Base-by-base conservation (phyloP, 2,113 vertebrate species). In the Scatophagus argus region DNA sequence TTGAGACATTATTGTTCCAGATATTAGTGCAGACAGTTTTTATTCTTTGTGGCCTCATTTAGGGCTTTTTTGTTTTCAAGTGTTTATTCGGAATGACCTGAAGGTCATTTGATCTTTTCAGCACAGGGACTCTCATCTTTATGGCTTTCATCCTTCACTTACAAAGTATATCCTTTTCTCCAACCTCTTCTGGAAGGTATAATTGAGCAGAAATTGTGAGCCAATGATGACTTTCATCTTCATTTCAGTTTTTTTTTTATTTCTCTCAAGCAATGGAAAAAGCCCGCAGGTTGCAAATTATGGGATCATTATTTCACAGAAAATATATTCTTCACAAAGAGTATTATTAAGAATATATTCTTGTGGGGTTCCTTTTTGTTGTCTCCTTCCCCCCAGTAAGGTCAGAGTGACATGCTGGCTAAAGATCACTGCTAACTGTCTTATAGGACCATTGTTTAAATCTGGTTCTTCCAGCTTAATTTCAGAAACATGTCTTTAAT, bases 131-230 rank as follows among this genome's bases (percentile, higher is more conserved):
- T 27, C 25, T 0, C 21, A 13, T 41, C 8, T 27, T 21, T 31
- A 21, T 34, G 17, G 38, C 38, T 29, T 38, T 39, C 13, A 25
- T 43, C 17, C 41, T 8, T 56, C 16, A 19, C 34, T 67, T 73
- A 27, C 12, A 62, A 25, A 59, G 12, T 29, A 3, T 52, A 52
- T 31, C 25, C 21, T 63, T 49, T 56, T 27, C 49, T 44, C 31
- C 17, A 6, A 2, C 51, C 25, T 70, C 69, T 31, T 70, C 31
- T 41, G 51, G 44, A 72, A 25, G 46, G 10, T 39, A 13, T 6
- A 38, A 74, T 61, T 49, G 68, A 71, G 69, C 31, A 32, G 38
- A 60, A 74, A 75, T 32, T 25, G 34, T 43, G 55, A 60, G 52
- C 19, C 44, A 38, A 9, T 71, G 16, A 61, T 52, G 59, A 61